Conservation (phyloP, 92 coral and sea anemone species). For the Epizoanthus rinbou region DNA sequence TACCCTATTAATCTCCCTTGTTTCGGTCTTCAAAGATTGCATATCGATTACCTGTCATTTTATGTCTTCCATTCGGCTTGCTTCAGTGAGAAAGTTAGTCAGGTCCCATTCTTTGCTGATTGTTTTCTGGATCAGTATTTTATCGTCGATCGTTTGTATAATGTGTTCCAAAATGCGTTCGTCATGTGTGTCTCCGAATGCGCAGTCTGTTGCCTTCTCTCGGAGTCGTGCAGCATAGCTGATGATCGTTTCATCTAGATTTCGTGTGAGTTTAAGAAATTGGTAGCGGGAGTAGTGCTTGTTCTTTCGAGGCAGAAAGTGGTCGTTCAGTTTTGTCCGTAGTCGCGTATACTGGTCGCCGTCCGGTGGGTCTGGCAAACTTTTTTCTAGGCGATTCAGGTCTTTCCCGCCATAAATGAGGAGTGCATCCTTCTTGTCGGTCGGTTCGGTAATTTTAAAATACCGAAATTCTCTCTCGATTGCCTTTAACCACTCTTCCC, state of each 20-base stretch:
- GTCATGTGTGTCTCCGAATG: slow-evolving; percentile 53
- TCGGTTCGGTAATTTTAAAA: slow-evolving; percentile 51
- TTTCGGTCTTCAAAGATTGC: slow-evolving; percentile 46
- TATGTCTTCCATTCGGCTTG: slow-evolving; percentile 62
- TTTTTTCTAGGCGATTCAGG: slow-evolving; percentile 46
- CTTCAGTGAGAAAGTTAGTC: slow-evolving; percentile 59
- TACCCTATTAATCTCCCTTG: slow-evolving; percentile 32
- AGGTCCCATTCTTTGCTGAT: slow-evolving; percentile 68
- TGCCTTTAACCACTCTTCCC: slow-evolving; percentile 53
- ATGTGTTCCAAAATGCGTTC: slow-evolving; percentile 60
- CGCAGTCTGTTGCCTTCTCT: slow-evolving; percentile 52
- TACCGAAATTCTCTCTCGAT: slow-evolving; percentile 50
- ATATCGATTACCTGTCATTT: slow-evolving; percentile 58
- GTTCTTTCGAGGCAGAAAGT: slow-evolving; percentile 53
- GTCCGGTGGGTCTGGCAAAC: slow-evolving; percentile 46
- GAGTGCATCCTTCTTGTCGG: slow-evolving; percentile 52
- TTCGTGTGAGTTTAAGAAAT: slow-evolving; percentile 48
- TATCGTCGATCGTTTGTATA: slow-evolving; percentile 60
- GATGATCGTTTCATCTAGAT: slow-evolving; percentile 25
- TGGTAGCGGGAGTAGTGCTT: slow-evolving; percentile 58
- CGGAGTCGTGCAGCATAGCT: slow-evolving; percentile 40
- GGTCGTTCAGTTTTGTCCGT: slow-evolving; percentile 53
- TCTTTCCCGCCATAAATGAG: slow-evolving; percentile 54
- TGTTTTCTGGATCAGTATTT: slow-evolving; percentile 56
- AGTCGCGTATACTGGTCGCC: slow-evolving; percentile 44